These are phyloP conservation scores for Acromyrmex charruanus DNA, from an alignment of 1,140 invertebrate species.

Conservation along the genomic window DNA sequence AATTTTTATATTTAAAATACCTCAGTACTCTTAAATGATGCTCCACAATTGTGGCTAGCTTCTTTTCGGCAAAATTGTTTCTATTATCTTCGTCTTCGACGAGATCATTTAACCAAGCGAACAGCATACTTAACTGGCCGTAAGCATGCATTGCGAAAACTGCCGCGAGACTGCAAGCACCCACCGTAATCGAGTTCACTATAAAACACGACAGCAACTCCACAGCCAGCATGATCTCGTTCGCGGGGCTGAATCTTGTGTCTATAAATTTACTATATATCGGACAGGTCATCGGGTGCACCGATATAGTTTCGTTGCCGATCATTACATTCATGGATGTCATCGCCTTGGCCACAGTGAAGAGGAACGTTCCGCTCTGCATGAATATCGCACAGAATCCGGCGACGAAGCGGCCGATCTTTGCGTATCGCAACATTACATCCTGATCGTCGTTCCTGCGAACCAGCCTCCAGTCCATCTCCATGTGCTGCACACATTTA, in stretches of 20 bases:
- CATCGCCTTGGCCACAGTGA: constrained; percentile 30
- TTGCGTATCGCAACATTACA: constrained; percentile 56
- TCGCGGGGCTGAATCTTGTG: constrained; percentile 50
- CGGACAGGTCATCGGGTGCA: constrained; percentile 62
- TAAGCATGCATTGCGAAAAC: constrained; percentile 76
- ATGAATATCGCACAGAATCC: constrained; percentile 53
- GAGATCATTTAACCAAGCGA: constrained; percentile 59
- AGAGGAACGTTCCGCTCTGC: constrained; percentile 40
- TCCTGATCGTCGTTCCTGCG: constrained; percentile 6
- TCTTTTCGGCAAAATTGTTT: constrained; percentile 36
- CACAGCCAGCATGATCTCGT: constrained; percentile 63
- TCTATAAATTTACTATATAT: constrained; percentile 66
- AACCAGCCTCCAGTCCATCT: constrained; percentile 75
- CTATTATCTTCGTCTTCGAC: not conserved
- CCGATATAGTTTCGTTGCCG: constrained; percentile 64
- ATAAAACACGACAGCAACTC: constrained; percentile 63
- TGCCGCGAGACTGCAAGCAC: constrained; percentile 71
- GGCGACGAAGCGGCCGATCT: constrained; percentile 40
- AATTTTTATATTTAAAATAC: constrained; percentile 40
- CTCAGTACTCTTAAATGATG: constrained; percentile 72
- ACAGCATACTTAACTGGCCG: constrained; percentile 76
- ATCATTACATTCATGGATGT: not conserved
- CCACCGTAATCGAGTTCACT: constrained; percentile 63
- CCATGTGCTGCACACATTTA: constrained; percentile 73
- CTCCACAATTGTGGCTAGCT: constrained; percentile 73